Conservation (phyloP, 2,888 invertebrate species). For the Agrotis clavis region DNA sequence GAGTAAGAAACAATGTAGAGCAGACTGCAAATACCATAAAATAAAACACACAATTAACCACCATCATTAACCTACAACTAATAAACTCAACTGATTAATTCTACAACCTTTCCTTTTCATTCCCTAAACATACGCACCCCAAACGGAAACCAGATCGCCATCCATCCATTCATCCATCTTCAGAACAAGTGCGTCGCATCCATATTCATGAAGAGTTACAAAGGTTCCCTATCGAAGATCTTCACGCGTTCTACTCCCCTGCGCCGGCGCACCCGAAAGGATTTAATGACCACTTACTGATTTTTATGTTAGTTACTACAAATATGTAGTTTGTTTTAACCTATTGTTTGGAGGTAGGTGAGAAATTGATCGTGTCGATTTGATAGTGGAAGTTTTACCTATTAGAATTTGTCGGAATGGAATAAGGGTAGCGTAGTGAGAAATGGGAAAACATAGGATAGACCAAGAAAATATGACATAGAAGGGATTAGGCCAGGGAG, state of each 20-base stretch:
- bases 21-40: neutral
- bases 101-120: constrained; percentile 8
- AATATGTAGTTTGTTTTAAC: constrained; percentile 43
- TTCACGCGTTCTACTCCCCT: constrained; percentile 70
- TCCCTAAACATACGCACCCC: constrained; percentile 37
- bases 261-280: constrained; percentile 64
- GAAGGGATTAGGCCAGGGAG: neutral
- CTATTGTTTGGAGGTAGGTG: constrained; percentile 49
- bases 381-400: constrained; percentile 30
- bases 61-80: neutral
- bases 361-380: constrained; percentile 33
- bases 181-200: constrained; percentile 56
- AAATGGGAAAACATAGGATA: too few relatives aligned
- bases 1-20: too few relatives aligned
- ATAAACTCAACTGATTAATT: neutral
- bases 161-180: constrained; percentile 45
- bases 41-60: neutral
- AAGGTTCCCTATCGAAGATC: constrained; percentile 68
- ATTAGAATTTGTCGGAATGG: neutral
- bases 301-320: constrained; percentile 50
- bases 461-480: neutral
- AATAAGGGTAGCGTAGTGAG: neutral
- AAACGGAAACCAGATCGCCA: constrained; percentile 51
- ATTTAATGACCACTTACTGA: constrained; percentile 68
- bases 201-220: constrained; percentile 65